Evolutionary conservation across 1,140 invertebrate genomes (phyloP).

Genomic region (Euschistus heros): DNA sequence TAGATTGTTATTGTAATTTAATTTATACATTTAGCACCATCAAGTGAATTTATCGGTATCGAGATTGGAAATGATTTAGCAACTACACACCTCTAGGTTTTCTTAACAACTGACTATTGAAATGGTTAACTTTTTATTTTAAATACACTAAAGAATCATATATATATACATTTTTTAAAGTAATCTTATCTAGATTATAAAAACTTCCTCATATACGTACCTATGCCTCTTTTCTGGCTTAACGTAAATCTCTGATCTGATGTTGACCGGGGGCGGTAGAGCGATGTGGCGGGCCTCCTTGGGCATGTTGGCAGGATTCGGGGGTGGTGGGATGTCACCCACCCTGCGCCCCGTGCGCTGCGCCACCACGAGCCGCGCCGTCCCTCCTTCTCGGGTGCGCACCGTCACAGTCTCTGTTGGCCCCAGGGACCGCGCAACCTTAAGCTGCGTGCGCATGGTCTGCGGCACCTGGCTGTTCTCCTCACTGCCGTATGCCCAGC

Average conservation of each 20-base stretch:
- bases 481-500: background rate
- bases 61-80: no score
- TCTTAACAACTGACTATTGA: no score
- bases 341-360: conserved; percentile 42
- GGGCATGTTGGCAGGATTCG: conserved; percentile 11
- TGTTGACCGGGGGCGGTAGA: conserved; percentile 52
- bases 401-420: conserved; percentile 63
- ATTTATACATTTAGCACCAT: no score
- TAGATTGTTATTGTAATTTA: no score
- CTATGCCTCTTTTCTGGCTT: conserved; percentile 42
- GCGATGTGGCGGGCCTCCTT: background rate
- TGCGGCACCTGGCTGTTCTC: conserved; percentile 26
- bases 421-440: conserved; percentile 65
- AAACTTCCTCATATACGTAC: no score
- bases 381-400: conserved; percentile 55
- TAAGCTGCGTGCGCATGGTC: conserved; percentile 54
- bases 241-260: conserved; percentile 49
- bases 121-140: no score
- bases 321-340: conserved; percentile 12
- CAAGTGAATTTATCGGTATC: no score
- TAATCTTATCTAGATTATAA: no score
- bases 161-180: no score
- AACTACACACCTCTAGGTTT: no score
- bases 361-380: conserved; percentile 66
- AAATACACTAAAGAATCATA: no score